Percentiles rank a stretch among this genome's conserved stretches.
Evolutionary conservation across 2,888 invertebrate species (phyloP).

Genomic region (Hirtodrosophila cameraria): DNA sequence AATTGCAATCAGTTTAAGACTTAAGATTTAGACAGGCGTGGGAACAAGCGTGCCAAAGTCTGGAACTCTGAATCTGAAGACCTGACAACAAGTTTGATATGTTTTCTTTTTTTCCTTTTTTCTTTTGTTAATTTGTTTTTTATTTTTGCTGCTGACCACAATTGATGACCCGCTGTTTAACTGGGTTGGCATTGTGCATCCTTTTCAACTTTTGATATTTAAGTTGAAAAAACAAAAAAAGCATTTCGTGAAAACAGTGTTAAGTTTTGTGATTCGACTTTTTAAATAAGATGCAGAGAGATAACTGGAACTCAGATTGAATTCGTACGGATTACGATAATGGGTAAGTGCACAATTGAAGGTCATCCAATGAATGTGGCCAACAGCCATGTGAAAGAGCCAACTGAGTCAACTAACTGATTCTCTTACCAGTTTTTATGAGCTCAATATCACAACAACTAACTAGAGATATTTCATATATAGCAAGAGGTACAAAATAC

Average conservation of each 20-base stretch:
- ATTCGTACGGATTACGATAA: slow-evolving; percentile 26
- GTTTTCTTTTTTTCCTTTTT: slow-evolving; percentile 15
- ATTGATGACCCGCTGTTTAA: slow-evolving; percentile 42
- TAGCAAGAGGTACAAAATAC: no score
- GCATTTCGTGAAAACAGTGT: no score
- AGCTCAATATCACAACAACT: no score
- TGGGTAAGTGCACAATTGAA: slow-evolving; percentile 29
- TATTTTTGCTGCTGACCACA: slow-evolving; percentile 30
- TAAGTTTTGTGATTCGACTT: slow-evolving; percentile 2
- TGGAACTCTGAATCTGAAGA: background rate
- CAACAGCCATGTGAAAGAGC: slow-evolving; percentile 13
- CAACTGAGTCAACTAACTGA: background rate
- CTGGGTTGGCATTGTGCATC: slow-evolving; percentile 32
- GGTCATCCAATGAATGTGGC: slow-evolving; percentile 43
- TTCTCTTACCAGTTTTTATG: background rate
- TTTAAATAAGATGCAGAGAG: slow-evolving; percentile 45
- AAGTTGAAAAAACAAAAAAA: slow-evolving; percentile 23
- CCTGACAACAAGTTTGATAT: slow-evolving; percentile 29
- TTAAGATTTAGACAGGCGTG: slow-evolving; percentile 44
- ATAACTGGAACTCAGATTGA: slow-evolving; percentile 39
- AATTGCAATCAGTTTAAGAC: slow-evolving; percentile 7
- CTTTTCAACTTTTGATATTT: slow-evolving; percentile 43
- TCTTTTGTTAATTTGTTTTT: slow-evolving; percentile 7
- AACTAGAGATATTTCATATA: no score
- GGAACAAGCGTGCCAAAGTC: slow-evolving; percentile 45